Evolutionary conservation across 2,888 invertebrate genomes (phyloP), one percentile per base, ranked within the genome.

Genomic region (Flabesymbios commensalis): DNA sequence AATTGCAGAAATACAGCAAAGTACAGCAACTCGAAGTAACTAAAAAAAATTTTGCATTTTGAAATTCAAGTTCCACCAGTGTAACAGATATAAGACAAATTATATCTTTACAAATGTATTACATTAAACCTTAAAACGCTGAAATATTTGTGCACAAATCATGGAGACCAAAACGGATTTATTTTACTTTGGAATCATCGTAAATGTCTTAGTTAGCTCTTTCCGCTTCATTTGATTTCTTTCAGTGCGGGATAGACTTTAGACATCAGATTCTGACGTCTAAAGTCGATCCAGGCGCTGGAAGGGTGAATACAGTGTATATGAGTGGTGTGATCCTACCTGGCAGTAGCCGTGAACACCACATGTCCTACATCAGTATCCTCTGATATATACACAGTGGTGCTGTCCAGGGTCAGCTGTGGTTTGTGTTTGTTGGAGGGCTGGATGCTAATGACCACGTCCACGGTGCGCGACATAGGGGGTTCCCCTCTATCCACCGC

Each of bases 401-500:
- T 79, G 14, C 72, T 53, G 3, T 64, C 42, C 51, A 70, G 64
- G 14, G 24, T 57, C 48, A 70, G 70, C 22, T 28, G 57, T 10
- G 71, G 71, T n/a, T 64, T 36, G 41, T 69, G 68, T 32, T 69
- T 64, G 49, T 70, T 68, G 17, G 49, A 53, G 32, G 68, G 65
- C 0, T 26, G 43, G 22, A 68, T 59, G 39, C 32, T 19, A 4
- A 67, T 61, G 5, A 39, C 54, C 17, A 67, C 61, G 24, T 48
- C 48, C 0, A 51, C 60, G 32, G 66, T 22, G 4, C 19, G 24
- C 42, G 10, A 7, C 88, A 94, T 88, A 0, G 95, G 94, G 0
- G 96, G 96, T 79, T 93, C 94, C 0, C 96, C 97, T 76, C 94
- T 93, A 82, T 97, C 96, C 0, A 91, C 93, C 0, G 95, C 96